Base-by-base conservation (phyloP, 2,797 vertebrate genomes). In the Siniperca undulata region DNA sequence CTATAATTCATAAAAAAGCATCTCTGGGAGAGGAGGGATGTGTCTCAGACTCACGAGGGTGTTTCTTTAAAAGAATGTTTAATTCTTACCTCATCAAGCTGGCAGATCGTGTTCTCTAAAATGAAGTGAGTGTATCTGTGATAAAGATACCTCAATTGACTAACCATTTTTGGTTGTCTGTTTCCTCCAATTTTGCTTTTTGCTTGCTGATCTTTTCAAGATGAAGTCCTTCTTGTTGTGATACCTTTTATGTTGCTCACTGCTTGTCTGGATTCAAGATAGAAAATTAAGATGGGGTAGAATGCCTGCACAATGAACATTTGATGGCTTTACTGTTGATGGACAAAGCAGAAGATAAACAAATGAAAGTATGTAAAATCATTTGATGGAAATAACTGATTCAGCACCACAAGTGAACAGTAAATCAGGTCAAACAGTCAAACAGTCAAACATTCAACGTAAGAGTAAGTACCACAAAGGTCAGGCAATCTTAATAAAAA, bases 331-430 rank as follows among this genome's bases (percentile, higher is more conserved):
- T 13, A 50, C 46, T 0, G 9, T 34, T 13, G 17, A 67, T 34
- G 27, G 27, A 36, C 46, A 48, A 66, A 48, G 62, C 24, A 36
- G 19, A 3, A 52, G 17, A 50, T 36, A 52, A 0, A 36, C 27
- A 34, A 58, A 58, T 50, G 17, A 46, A 46, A 46, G 24, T 44
- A n/a, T 36, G 19, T 30, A 42, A 11, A 60, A 59, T 34, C 0
- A 60, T 60, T 12, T 17, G 2, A 58, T 56, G 38, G 36, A 69
- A 55, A n/a, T 24, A 27, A 9, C 7, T 27, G 12, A 44, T 13
- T 27, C 36, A 44, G 55, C 0, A 38, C 14, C 55, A 40, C 8
- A 59, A 5, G 4, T 14, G 2, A 40, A 0, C 2, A 13, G 1
- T 36, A n/a, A 50, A 1, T 68, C n/a, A n/a, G n/a, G n/a, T n/a